Evolutionary conservation across 2,113 vertebrate species (phyloP).

Genomic region (Sorex fumeus): DNA sequence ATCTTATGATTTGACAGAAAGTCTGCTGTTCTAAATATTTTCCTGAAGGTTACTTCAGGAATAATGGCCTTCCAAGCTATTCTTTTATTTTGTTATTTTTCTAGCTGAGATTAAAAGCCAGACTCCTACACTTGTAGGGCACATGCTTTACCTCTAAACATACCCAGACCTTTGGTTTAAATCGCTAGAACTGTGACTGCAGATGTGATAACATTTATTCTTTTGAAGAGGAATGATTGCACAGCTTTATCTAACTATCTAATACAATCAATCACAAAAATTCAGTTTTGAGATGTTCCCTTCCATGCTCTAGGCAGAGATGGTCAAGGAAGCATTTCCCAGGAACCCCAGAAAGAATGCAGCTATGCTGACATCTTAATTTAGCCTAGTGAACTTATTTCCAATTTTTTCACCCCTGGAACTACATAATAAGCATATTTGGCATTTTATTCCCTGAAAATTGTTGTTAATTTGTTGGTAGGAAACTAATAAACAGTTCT

Average conservation of each 20-base stretch:
- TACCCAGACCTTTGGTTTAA: too few relatives aligned
- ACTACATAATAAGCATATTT: background rate
- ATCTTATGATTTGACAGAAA: constrained; percentile 6
- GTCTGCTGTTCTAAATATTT: background rate
- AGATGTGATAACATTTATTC: background rate
- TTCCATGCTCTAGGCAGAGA: background rate
- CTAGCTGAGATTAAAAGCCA: too few relatives aligned
- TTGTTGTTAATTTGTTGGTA: background rate
- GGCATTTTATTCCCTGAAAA: background rate
- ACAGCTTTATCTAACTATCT: background rate
- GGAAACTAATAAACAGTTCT: background rate
- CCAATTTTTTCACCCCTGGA: background rate
- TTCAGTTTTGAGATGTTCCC: too few relatives aligned
- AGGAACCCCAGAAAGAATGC: background rate
- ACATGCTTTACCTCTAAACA: too few relatives aligned
- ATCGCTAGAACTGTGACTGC: too few relatives aligned
- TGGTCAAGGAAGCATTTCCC: background rate
- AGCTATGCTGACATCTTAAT: background rate
- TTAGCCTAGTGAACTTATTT: background rate
- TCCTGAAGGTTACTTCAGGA: background rate
- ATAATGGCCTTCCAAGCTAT: background rate
- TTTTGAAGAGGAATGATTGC: background rate
- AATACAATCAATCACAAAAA: too few relatives aligned
- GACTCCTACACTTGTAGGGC: too few relatives aligned
- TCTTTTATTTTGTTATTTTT: background rate